Conservation (phyloP, 1,140 invertebrate species). For the Cherax destructor region DNA sequence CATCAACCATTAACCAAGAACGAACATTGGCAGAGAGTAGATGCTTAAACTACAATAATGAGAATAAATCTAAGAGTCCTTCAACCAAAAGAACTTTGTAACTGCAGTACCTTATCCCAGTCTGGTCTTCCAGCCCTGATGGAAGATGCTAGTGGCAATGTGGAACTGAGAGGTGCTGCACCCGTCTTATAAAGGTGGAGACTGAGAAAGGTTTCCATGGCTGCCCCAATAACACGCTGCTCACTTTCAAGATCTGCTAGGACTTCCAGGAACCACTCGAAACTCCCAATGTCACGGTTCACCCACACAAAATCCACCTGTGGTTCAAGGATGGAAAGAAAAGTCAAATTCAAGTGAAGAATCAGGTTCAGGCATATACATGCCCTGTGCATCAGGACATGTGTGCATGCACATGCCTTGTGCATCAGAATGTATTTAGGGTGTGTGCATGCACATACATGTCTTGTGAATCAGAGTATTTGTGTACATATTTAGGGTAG, state of each 20-base stretch:
- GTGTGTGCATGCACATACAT: too few relatives aligned
- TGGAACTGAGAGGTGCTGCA: constrained; percentile 72
- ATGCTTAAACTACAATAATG: too few relatives aligned
- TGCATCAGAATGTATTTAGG: too few relatives aligned
- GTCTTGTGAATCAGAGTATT: too few relatives aligned
- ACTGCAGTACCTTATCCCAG: constrained; percentile 71
- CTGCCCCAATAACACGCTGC: constrained; percentile 74
- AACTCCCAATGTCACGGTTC: constrained; percentile 76
- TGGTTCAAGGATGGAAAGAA: not conserved
- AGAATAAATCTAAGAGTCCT: too few relatives aligned
- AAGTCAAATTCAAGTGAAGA: not conserved
- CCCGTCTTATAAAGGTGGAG: constrained; percentile 77
- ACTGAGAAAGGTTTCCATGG: constrained; percentile 74
- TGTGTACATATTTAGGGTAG: too few relatives aligned
- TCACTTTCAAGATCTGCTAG: constrained; percentile 75
- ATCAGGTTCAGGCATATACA: not conserved
- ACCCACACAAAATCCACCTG: constrained; percentile 78
- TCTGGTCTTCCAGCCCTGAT: constrained; percentile 71
- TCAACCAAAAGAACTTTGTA: too few relatives aligned
- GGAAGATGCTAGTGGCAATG: constrained; percentile 63
- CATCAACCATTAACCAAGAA: too few relatives aligned
- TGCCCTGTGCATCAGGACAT: not conserved
- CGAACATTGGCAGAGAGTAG: too few relatives aligned
- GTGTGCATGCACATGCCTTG: too few relatives aligned
- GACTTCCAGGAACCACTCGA: constrained; percentile 78